Evolutionary conservation across 2,888 invertebrate genomes (phyloP).

Genomic region (Andrena bucephala): DNA sequence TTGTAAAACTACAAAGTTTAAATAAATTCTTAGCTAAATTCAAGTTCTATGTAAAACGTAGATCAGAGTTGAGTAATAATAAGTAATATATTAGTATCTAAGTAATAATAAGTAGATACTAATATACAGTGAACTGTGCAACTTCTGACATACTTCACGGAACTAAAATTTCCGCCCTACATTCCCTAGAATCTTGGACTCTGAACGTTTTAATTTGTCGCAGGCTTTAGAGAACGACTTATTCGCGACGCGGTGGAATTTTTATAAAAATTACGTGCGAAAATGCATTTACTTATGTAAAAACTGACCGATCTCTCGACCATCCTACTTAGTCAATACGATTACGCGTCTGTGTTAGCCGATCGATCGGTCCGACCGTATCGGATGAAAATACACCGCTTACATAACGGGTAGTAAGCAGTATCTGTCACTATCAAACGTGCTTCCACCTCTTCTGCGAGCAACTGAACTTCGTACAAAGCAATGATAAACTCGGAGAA

Average conservation of each 20-base stretch:
- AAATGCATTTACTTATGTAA: neutral
- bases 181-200: neutral
- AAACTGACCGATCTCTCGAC: slow-evolving; percentile 28
- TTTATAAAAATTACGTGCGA: neutral
- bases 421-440: slow-evolving; percentile 28
- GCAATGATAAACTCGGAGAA: neutral
- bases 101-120: too few relatives aligned
- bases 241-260: neutral
- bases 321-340: neutral
- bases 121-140: too few relatives aligned
- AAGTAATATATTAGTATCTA: too few relatives aligned
- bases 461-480: neutral
- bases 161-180: too few relatives aligned
- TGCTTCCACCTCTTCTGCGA: neutral
- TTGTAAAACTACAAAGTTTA: too few relatives aligned
- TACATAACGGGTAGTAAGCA: slow-evolving; percentile 34
- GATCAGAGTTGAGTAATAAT: too few relatives aligned
- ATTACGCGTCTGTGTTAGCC: slow-evolving; percentile 28
- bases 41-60: too few relatives aligned
- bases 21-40: too few relatives aligned
- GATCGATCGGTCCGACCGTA: slow-evolving; percentile 37
- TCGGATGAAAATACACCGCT: slow-evolving; percentile 43
- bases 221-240: too few relatives aligned
- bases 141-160: too few relatives aligned
- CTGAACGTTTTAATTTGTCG: neutral